Evolutionary conservation across 2,888 invertebrate species (phyloP).

Genomic region (Endomychus coccineus): DNA sequence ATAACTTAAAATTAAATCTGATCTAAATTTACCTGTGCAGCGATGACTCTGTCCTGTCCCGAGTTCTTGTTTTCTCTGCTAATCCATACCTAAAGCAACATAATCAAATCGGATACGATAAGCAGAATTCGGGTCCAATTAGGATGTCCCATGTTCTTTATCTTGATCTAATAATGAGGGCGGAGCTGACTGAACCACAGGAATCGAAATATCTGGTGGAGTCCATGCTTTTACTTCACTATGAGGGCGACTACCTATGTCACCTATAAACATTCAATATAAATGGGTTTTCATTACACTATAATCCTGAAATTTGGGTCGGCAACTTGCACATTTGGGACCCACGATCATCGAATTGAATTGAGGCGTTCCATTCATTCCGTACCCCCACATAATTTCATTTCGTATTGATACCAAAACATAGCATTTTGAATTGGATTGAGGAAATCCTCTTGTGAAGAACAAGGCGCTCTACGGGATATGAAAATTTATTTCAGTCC

Average conservation of each 20-base stretch:
- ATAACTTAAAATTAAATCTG: conserved; percentile 20
- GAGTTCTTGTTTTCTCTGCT: conserved; percentile 39
- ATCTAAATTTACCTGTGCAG: conserved; percentile 36
- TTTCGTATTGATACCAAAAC: too few relatives aligned
- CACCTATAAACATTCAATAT: conserved; percentile 49
- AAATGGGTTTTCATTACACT: too few relatives aligned
- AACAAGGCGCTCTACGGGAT: too few relatives aligned
- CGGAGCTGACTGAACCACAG: conserved; percentile 61
- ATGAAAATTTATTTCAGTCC: too few relatives aligned
- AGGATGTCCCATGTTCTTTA: conserved; percentile 48
- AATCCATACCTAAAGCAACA: conserved; percentile 44
- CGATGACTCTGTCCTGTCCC: conserved; percentile 38
- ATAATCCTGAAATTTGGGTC: too few relatives aligned
- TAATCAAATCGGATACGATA: conserved; percentile 42
- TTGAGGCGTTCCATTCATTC: too few relatives aligned
- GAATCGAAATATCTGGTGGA: conserved; percentile 55
- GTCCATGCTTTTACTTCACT: conserved; percentile 79
- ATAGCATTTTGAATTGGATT: too few relatives aligned
- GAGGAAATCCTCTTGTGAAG: too few relatives aligned
- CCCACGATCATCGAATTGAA: too few relatives aligned
- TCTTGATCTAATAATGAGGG: conserved; percentile 56
- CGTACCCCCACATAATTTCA: too few relatives aligned
- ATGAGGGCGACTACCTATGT: conserved; percentile 75
- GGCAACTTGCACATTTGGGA: too few relatives aligned
- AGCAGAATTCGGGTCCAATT: conserved; percentile 41